Conservation (phyloP, 2,113 vertebrate genomes). For the pig (Sus scrofa) region DNA sequence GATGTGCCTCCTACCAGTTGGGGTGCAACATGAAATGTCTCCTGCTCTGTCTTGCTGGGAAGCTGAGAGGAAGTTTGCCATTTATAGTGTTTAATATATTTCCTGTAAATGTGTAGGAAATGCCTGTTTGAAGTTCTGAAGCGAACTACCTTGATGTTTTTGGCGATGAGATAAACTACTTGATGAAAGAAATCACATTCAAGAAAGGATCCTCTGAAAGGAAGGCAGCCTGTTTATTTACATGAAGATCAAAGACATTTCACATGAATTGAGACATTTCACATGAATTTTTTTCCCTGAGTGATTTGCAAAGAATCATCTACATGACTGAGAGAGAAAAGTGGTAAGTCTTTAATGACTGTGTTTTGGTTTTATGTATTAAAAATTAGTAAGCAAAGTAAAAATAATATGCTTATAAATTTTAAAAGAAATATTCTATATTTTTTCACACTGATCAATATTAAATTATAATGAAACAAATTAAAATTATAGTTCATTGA, state of each 20-base stretch:
- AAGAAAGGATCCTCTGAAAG: conserved; percentile 82
- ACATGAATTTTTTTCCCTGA: conserved; percentile 83
- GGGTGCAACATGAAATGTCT: not conserved
- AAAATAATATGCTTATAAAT: not conserved
- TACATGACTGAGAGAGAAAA: conserved; percentile 78
- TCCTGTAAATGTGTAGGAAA: conserved; percentile 88
- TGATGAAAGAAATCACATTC: conserved; percentile 89
- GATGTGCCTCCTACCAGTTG: conserved; percentile 19
- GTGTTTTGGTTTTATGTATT: conserved; percentile 24
- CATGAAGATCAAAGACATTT: conserved; percentile 86
- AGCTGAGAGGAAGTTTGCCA: conserved; percentile 79
- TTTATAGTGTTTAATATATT: conserved; percentile 85
- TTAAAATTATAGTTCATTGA: not conserved
- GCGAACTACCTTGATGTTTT: conserved; percentile 87
- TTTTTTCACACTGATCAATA: not conserved
- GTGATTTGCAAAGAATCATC: conserved; percentile 82
- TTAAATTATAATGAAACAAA: conserved; percentile 10
- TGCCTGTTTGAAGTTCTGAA: conserved; percentile 87
- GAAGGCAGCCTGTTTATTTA: conserved; percentile 88
- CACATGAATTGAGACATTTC: conserved; percentile 83
- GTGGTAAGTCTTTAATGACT: conserved; percentile 25
- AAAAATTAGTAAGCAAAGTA: not conserved
- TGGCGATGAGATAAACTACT: conserved; percentile 84
- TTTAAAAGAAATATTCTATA: not conserved
- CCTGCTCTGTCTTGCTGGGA: conserved; percentile 62